Percentiles rank a stretch among this genome's conserved stretches.
Conservation (phyloP, 2,888 invertebrate species). For the Drosophila mercatorum region DNA sequence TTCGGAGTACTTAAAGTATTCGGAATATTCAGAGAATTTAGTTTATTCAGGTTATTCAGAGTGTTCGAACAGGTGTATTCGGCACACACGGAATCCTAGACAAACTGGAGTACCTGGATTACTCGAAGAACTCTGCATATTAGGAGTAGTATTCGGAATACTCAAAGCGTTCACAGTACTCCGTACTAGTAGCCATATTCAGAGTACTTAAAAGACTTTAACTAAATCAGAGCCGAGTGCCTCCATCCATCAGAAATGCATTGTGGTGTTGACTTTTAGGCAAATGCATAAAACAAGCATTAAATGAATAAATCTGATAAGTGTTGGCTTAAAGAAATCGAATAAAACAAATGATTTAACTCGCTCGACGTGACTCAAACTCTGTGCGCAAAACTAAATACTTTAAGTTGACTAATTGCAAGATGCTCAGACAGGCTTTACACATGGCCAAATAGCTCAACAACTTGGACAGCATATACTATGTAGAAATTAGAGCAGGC, state of each 20-base stretch:
- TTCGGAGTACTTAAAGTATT: not conserved
- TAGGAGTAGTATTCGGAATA: not conserved
- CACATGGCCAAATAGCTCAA: slow-evolving; percentile 40
- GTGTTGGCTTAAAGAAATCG: not conserved
- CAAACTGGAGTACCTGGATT: no score
- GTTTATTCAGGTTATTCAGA: not conserved
- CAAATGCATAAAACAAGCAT: not conserved
- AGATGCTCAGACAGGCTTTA: slow-evolving; percentile 14
- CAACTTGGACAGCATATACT: slow-evolving; percentile 20
- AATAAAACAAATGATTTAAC: slow-evolving; percentile 1
- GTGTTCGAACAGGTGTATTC: no score
- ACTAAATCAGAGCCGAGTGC: not conserved
- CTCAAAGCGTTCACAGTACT: not conserved
- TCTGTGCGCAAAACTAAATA: slow-evolving; percentile 5
- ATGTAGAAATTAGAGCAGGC: slow-evolving; percentile 33
- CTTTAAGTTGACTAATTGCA: slow-evolving; percentile 11
- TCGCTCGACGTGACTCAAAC: not conserved
- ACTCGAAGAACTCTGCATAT: no score
- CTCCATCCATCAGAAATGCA: not conserved
- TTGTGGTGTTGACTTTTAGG: not conserved
- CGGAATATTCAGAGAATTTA: not conserved
- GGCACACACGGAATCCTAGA: no score
- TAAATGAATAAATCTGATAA: not conserved
- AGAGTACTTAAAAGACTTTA: no score
- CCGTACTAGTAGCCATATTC: no score